Evolutionary conservation across 1,140 invertebrate species (phyloP), one percentile per base, ranked within the genome.

Genomic region (Archegozetes longisetosus): DNA sequence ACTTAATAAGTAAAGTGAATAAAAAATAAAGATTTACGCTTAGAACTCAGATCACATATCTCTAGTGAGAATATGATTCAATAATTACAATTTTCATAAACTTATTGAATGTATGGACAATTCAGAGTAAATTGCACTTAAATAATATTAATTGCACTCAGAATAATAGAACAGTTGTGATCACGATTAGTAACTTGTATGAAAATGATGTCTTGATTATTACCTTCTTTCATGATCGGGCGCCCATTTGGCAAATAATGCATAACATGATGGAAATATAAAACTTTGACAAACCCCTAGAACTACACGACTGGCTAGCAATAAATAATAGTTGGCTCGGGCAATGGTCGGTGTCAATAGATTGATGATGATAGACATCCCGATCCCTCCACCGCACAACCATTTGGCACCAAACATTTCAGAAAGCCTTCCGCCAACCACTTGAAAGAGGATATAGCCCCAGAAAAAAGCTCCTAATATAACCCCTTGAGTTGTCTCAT

Each of bases 381-480:
- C 20, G 12, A 64, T 61, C 24, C 63, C 62, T 14, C 25, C 47
- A 4, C 22, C 82, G 78, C 89, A 85, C 32, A 63, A n/a, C 27
- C 27, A 52, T 74, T 88, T 89, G 1, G 84, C 85, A 6, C 85
- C 86, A 65, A 83, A 79, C 28, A 81, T 69, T 72, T 89, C 86
- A 0, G 85, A 81, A 54, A 89, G 71, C 56, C 83, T 76, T 1
- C 83, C 87, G 40, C 85, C 85, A 0, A 88, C 86, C 52, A 92
- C 74, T 73, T 91, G 83, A 0, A 84, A 84, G 0, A 86, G 71
- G 52, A 88, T 77, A 67, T 89, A 90, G 3, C 87, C 86, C 80
- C 82, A 86, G 70, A 89, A 90, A 69, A 90, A 91, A 17, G 84
- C 80, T 27, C 82, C 83, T 50, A 90, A 74, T 63, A 91, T 84